A percentile compares a stretch with the other conserved stretches of the same genome.
Conservation (phyloP, 2,113 vertebrate genomes). For the Kobus ellipsiprymnus region DNA sequence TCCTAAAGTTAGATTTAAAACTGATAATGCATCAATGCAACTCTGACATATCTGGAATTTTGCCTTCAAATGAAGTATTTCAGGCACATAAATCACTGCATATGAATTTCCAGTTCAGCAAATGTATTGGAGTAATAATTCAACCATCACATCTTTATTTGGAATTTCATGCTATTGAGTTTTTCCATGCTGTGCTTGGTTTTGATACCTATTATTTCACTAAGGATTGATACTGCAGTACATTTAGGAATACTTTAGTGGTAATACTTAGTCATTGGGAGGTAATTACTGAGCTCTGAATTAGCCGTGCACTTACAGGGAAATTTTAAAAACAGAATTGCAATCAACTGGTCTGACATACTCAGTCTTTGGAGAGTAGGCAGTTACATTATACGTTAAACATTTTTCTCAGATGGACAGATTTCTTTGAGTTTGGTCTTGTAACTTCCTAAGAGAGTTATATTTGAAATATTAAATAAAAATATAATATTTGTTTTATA, state of each 20-base stretch:
- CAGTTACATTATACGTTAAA: background rate
- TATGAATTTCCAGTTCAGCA: slow-evolving; percentile 26
- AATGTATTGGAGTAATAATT: slow-evolving; percentile 48
- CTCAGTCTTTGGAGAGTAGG: slow-evolving; percentile 7
- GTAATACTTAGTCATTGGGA: background rate
- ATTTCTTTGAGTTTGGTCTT: slow-evolving; percentile 29
- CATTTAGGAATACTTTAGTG: slow-evolving; percentile 34
- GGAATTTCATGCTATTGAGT: slow-evolving; percentile 24
- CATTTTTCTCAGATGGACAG: background rate
- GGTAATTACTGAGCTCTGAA: slow-evolving; percentile 11
- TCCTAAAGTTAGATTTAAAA: background rate
- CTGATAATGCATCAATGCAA: background rate
- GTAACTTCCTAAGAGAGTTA: background rate
- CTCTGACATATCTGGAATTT: background rate
- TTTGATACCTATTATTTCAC: slow-evolving; percentile 37
- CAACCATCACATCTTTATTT: slow-evolving; percentile 66
- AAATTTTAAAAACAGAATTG: slow-evolving; percentile 29
- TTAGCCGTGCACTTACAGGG: slow-evolving; percentile 2
- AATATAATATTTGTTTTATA: background rate
- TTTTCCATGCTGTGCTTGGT: slow-evolving; percentile 43
- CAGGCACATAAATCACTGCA: background rate
- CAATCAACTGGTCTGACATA: slow-evolving; percentile 41
- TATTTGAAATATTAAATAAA: background rate
- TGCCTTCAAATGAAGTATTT: slow-evolving; percentile 17
- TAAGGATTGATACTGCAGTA: slow-evolving; percentile 36